Base-by-base conservation (phyloP, 2,113 vertebrate species). In the Piliocolobus tephrosceles region DNA sequence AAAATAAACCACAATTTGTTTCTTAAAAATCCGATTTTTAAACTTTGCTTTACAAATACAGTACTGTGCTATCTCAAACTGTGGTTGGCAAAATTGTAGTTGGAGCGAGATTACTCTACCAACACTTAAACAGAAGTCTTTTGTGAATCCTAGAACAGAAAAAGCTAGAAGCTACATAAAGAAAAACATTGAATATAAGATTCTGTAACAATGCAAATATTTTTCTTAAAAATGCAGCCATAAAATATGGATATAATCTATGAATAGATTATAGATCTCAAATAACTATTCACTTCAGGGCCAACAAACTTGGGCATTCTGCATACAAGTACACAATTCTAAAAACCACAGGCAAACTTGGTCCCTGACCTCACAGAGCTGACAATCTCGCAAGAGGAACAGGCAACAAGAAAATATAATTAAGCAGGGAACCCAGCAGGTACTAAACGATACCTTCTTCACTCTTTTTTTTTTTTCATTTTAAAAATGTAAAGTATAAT, bases 1-100 rank as follows among this genome's bases (percentile, higher is more conserved):
- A 91, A 94, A 95, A 87, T 57, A 55, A 91, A 90, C 64, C 22
- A 78, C 35, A 47, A 68, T 80, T 73, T 55, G 88, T 68, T 50
- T 38, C 32, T n/a, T 11, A 72, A 95, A 95, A 79, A 64, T 75
- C 72, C 47, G 25, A 84, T 84, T 94, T 96, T 94, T 30, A 94
- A 82, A 76, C 81, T 97, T 93, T 86, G 66, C 58, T 80, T 92
- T 94, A 84, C 38, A 96, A 94, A 97, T 81, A 94, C 2, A 92
- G 72, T 40, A 86, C 7, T 9, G 64, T 70, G 20, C 52, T 68
- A 88, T 61, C 64, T 94, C 57, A 94, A 95, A 96, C n/a, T 86
- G 32, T 87, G 76, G 68, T 3, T 96, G 80, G 85, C 66, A 96
- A 95, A 96, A 58, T 6, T 84, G 61, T 50, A 88, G 27, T 30